A percentile compares a stretch with the other conserved stretches of the same genome.
These are phyloP conservation scores for Carduelis carduelis DNA, from an alignment of 2,797 vertebrate genomes.

Conservation along the genomic window DNA sequence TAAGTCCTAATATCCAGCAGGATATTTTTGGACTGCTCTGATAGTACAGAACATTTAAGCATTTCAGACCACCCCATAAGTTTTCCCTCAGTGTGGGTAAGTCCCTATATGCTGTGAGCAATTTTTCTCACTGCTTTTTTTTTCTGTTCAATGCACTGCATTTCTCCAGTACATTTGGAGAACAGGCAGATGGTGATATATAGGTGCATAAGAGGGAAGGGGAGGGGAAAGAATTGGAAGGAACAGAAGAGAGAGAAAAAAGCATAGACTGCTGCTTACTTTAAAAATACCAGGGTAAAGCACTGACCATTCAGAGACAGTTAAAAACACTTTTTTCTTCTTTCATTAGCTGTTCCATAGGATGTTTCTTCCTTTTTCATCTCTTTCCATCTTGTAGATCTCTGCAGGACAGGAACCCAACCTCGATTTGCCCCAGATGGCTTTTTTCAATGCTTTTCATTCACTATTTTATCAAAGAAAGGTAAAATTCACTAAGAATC, in stretches of 20 bases:
- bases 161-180: background rate
- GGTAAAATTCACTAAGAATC: background rate
- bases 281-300: background rate
- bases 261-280: background rate
- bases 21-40: conserved; percentile 5
- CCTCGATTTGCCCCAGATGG: background rate
- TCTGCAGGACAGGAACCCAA: background rate
- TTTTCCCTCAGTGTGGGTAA: background rate
- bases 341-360: background rate
- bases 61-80: background rate
- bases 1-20: background rate
- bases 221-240: background rate
- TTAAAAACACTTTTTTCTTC: background rate
- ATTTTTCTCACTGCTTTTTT: background rate
- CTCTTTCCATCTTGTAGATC: background rate
- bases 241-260: background rate
- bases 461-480: background rate
- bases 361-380: background rate
- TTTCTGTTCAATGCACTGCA: background rate
- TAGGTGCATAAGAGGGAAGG: background rate
- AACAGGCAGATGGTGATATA: background rate
- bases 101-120: background rate
- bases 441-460: background rate
- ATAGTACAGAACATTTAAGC: background rate
- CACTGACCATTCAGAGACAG: background rate